A percentile compares a stretch with the other conserved stretches of the same genome.
Evolutionary conservation across 2,113 vertebrate species (phyloP).

Genomic region (Oxygymnocypris stewartii): DNA sequence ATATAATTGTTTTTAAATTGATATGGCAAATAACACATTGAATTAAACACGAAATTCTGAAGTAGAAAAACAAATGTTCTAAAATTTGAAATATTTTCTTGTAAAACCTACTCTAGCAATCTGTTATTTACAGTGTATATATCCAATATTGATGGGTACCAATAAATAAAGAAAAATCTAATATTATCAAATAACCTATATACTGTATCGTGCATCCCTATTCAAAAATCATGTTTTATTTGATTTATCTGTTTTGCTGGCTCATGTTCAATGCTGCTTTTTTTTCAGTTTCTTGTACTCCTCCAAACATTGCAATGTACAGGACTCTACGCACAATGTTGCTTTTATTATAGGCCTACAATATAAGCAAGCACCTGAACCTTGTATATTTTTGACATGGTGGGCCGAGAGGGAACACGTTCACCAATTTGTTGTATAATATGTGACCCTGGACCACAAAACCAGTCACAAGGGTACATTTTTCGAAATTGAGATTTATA

Average conservation of each 20-base stretch:
- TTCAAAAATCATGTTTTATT: background rate
- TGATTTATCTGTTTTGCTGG: background rate
- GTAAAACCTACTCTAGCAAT: no score
- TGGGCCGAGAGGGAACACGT: background rate
- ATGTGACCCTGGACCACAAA: no score
- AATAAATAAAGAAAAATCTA: background rate
- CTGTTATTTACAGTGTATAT: background rate
- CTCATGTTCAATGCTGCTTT: background rate
- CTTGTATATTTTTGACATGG: conserved; percentile 11
- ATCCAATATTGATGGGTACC: background rate
- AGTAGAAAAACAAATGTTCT: no score
- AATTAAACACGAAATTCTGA: no score
- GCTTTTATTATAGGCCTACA: conserved; percentile 12
- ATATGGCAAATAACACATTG: no score
- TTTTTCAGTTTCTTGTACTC: background rate
- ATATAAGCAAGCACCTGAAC: conserved; percentile 6
- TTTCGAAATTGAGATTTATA: no score
- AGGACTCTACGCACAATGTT: conserved; percentile 36
- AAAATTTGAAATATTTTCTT: no score
- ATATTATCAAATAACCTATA: background rate
- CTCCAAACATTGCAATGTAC: conserved; percentile 35
- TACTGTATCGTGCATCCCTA: background rate
- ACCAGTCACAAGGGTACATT: no score
- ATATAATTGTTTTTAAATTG: background rate
- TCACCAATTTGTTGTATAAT: background rate